Evolutionary conservation across 1,140 invertebrate species (phyloP), one percentile per base, ranked within the genome.

Genomic region (Brachionus sp.): DNA sequence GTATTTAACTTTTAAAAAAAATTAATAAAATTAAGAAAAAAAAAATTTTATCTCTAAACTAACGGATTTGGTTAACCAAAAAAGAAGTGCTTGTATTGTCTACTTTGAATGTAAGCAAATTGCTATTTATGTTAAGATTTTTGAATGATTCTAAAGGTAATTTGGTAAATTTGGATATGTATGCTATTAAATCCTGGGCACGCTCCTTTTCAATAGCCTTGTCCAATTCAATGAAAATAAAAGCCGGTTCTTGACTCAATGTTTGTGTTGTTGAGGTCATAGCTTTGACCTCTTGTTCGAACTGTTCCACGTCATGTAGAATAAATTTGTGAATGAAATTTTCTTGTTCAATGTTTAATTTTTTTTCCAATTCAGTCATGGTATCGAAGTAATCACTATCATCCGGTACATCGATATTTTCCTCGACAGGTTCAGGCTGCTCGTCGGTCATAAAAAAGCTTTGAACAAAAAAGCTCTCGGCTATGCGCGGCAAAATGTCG

Each of bases 311-410:
- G 46, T 75, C 42, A 13, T 75, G 25, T 10, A 75, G 6, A 46
- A 75, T 46, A 35, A 46, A 75, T 46, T 75, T 44, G 23, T 75
- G 70, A 13, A 75, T 29, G 44, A 75, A 75, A 46, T 75, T 75
- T 46, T 75, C 25, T 75, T 75, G 70, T 33, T 75, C 70, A 13
- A 46, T 13, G 37, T 75, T 12, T 10, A 75, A 4, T 25, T 46
- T 75, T 7, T 75, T 25, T 3, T 75, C 70, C 6, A 75, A 46
- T 46, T 75, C 10, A 12, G 39, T 16, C 19, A 75, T 46, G 10
- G 29, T 75, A 25, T 75, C 37, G 19, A 75, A 75, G 10, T 75
- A 44, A 25, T 46, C 37, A 75, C 12, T 19, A 3, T 44, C 39
- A 12, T 3, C n/a, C 13, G 25, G 16, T 23, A 9, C 9, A 5